phyloP scores from a whole-genome alignment of 2,888 invertebrate species.

The Pseudoips prasinana region DNA sequence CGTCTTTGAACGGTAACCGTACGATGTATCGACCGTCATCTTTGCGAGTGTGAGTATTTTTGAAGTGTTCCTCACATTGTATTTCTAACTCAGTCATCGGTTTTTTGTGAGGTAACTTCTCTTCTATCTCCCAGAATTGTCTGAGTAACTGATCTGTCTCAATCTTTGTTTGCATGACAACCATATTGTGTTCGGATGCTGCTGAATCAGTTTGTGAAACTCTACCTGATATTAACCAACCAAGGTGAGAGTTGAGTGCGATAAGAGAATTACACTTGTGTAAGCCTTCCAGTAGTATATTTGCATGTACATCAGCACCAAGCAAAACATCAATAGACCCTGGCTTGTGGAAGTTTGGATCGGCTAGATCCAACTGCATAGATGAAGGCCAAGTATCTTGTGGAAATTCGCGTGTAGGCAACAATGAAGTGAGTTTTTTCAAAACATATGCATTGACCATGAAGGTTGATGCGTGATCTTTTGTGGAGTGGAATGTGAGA shows the following conservation, averaged over 20 bases:
- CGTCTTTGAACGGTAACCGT: conserved; percentile 19
- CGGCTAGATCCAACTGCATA: no score
- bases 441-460: conserved; percentile 10
- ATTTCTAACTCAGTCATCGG: conserved; percentile 12
- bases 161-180: conserved; percentile 15
- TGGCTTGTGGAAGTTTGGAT: no score
- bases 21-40: conserved; percentile 22
- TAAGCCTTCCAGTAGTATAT: conserved; percentile 21
- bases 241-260: conserved; percentile 19
- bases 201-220: conserved; percentile 13
- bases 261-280: conserved; percentile 15
- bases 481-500: no score
- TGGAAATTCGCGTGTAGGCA: no score
- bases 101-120: conserved; percentile 12
- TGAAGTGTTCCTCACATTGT: conserved; percentile 23
- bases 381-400: no score
- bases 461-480: conserved; percentile 5
- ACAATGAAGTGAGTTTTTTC: no score
- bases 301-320: no score
- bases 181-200: conserved; percentile 10
- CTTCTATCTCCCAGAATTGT: conserved; percentile 28
- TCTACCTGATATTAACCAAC: conserved; percentile 25
- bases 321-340: no score
- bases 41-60: conserved; percentile 3
- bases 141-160: conserved; percentile 20